Base-by-base conservation (phyloP, 2,113 vertebrate genomes). In the Plecotus auritus region DNA sequence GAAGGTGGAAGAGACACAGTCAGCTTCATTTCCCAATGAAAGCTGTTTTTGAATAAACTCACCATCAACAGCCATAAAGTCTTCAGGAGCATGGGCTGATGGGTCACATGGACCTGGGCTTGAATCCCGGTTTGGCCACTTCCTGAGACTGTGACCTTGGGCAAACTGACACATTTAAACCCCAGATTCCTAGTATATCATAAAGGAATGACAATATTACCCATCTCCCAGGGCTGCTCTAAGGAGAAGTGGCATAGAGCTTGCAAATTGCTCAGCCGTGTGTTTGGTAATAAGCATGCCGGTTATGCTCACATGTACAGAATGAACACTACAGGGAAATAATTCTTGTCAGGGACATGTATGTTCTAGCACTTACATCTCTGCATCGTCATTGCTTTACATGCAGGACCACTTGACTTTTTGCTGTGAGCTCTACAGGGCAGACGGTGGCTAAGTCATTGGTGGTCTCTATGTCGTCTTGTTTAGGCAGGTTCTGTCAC, bases 401-500 rank as follows among this genome's bases (percentile, higher is more conserved):
- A 5, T 13, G 28, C 2, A 51, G 26, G 18, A 0, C 26, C 9
- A 9, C 5, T 23, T 14, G 9, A 6, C 37, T 4, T 28, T 40
- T 26, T 74, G 9, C 11, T 47, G 2, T 54, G 14, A 22, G 12
- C 1, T 45, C 4, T 32, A 2, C 0, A 9, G 7, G 13, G n/a
- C 83, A 72, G 26, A 42, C 83, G 67, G 26, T 42, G 30, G 67
- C 9, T 14, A 9, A 17, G 49, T 59, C 30, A 17, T 35, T 2
- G 7, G 51, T 8, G 0, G 0, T 74, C 26, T 42, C 17, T 28
- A 0, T 23, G 28, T 7, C 13, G 5, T 32, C 0, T 0, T 28
- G 16, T 22, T 73, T 35, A 40, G 30, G 26, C 28, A 67, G 49
- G 9, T 32, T 54, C 16, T 74, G 13, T 28, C 1, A 6, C 4